Conservation (phyloP, 2,113 vertebrate genomes). For the Orycteropus afer region DNA sequence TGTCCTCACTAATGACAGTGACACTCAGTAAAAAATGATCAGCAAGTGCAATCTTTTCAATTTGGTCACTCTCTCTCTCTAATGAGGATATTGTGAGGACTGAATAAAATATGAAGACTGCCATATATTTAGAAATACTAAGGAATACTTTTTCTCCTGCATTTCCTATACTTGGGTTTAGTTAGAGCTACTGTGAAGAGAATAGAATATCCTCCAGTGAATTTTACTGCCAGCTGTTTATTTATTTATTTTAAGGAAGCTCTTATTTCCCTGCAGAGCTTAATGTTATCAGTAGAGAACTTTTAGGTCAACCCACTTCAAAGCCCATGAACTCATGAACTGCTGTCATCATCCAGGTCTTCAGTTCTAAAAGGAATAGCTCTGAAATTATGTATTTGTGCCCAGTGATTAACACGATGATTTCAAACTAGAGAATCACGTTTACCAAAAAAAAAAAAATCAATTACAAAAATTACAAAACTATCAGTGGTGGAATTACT, state of each 20-base stretch:
- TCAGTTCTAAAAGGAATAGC: slow-evolving; percentile 35
- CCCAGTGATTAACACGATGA: slow-evolving; percentile 27
- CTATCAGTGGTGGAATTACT: slow-evolving; percentile 23
- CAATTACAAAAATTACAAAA: slow-evolving; percentile 18
- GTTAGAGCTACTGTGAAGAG: slow-evolving; percentile 17
- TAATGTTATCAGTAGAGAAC: slow-evolving; percentile 20
- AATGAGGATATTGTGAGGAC: not conserved
- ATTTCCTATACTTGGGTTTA: not conserved
- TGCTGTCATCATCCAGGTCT: not conserved
- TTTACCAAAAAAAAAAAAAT: slow-evolving; percentile 39
- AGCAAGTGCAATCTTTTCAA: not conserved
- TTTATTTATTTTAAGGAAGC: not conserved
- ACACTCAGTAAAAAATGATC: not conserved
- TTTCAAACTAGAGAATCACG: slow-evolving; percentile 41
- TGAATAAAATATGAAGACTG: not conserved
- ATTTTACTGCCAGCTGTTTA: slow-evolving; percentile 42
- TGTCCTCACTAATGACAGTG: not conserved
- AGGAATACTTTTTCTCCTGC: not conserved
- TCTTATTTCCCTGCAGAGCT: slow-evolving; percentile 7
- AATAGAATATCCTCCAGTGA: not conserved
- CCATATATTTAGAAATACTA: not conserved
- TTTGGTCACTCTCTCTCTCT: not conserved
- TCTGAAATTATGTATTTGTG: slow-evolving; percentile 16
- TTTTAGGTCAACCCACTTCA: slow-evolving; percentile 10
- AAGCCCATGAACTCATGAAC: slow-evolving; percentile 10